phyloP scores from a whole-genome alignment of 2,797 vertebrate genomes.

The Microhierax caerulescens region DNA sequence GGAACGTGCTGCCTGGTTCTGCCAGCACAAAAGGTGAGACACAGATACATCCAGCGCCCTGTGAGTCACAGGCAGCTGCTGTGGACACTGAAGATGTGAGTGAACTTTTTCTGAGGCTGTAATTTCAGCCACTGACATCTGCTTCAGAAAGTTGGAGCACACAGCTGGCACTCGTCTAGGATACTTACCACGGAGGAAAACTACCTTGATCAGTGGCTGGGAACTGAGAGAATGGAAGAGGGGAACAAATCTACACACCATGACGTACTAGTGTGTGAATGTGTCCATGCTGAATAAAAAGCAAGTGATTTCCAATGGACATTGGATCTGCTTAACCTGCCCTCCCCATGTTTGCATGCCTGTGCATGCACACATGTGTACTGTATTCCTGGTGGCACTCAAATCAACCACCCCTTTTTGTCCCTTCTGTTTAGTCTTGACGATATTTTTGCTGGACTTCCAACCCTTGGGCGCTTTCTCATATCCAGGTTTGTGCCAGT shows the following conservation, averaged over 20 bases:
- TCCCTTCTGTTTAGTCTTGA: background rate
- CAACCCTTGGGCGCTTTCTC: background rate
- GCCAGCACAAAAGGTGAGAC: background rate
- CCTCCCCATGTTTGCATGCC: background rate
- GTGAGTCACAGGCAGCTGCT: background rate
- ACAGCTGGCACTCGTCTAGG: background rate
- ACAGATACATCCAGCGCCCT: background rate
- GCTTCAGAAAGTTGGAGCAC: background rate
- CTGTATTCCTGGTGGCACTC: background rate
- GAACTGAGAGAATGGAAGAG: background rate
- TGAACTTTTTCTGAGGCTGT: background rate
- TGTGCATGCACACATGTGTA: too few relatives aligned
- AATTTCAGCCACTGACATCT: background rate
- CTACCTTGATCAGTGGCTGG: background rate
- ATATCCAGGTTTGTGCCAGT: background rate
- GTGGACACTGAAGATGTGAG: background rate
- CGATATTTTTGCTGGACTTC: background rate
- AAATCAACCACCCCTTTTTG: background rate
- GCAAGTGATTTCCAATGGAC: background rate
- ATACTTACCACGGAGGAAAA: background rate
- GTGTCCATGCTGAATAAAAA: background rate
- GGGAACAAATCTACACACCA: accelerated
- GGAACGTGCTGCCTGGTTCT: background rate
- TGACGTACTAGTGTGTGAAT: background rate
- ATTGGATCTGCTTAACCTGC: background rate